A percentile compares a stretch with the other conserved stretches of the same genome.
Conservation (phyloP, 2,113 vertebrate genomes). For the Limnothrissa miodon region DNA sequence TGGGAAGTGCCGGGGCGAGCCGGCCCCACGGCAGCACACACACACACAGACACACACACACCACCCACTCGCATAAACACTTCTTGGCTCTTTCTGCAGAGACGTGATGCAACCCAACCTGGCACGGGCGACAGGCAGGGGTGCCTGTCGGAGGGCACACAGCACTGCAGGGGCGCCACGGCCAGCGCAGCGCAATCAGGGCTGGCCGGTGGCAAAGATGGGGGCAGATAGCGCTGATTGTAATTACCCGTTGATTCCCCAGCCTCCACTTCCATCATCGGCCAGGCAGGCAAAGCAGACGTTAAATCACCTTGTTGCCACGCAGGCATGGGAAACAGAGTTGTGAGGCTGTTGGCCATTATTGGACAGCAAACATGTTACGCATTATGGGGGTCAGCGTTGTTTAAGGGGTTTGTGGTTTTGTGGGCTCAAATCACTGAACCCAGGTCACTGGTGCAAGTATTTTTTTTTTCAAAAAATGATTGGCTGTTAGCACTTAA, state of each 20-base stretch:
- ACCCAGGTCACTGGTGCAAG: neutral
- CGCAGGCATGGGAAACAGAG: constrained; percentile 24
- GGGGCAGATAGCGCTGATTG: constrained; percentile 52
- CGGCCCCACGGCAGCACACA: constrained; percentile 28
- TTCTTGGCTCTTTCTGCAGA: neutral
- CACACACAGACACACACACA: neutral
- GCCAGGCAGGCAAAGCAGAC: constrained; percentile 43
- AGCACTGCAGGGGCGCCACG: constrained; percentile 33
- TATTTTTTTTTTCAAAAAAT: neutral
- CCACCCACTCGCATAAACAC: no score
- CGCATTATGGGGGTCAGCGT: neutral
- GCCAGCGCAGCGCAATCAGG: constrained; percentile 54
- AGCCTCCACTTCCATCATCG: constrained; percentile 52
- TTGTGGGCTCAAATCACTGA: neutral
- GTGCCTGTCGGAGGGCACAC: constrained; percentile 27
- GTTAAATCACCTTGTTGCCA: constrained; percentile 42
- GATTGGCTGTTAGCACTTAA: neutral
- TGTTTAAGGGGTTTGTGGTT: neutral
- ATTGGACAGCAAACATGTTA: constrained; percentile 8
- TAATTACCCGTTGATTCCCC: constrained; percentile 54
- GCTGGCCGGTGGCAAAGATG: constrained; percentile 43
- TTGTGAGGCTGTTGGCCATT: constrained; percentile 19
- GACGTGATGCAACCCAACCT: neutral
- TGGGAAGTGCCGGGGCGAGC: constrained; percentile 28
- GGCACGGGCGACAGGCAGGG: neutral